Evolutionary conservation across 2,888 invertebrate genomes (phyloP).

Genomic region (Epiperipatus broadwayi): DNA sequence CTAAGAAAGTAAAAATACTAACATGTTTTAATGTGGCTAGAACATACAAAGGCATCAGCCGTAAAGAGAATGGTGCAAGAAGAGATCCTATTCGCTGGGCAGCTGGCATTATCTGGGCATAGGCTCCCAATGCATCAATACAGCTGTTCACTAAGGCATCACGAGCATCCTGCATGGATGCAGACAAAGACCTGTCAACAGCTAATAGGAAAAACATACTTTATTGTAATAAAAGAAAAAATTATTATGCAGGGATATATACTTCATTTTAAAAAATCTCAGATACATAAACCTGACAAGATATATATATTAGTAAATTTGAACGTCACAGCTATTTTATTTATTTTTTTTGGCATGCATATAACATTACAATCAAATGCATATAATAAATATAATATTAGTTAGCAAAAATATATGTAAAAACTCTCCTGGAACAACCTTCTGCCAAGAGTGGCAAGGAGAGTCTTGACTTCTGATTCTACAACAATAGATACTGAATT

Average conservation of each 20-base stretch:
- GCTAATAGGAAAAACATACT: constrained; percentile 34
- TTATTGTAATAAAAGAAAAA: not conserved
- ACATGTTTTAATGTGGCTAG: constrained; percentile 70
- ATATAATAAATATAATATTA: not conserved
- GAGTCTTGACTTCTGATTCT: no score
- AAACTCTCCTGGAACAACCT: no score
- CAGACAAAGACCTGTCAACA: constrained; percentile 67
- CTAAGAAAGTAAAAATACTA: constrained; percentile 30
- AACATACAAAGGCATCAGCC: constrained; percentile 68
- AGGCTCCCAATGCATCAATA: constrained; percentile 64
- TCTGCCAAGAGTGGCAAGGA: no score
- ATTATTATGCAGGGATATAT: no score
- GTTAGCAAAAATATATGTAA: no score
- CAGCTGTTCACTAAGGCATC: constrained; percentile 92
- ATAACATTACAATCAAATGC: not conserved
- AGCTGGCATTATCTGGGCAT: constrained; percentile 38
- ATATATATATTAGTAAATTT: not conserved
- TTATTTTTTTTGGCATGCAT: not conserved
- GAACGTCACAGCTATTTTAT: not conserved
- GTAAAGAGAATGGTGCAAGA: constrained; percentile 51
- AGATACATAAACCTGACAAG: not conserved
- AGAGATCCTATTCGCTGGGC: constrained; percentile 39
- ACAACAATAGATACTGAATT: no score
- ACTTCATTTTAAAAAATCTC: constrained; percentile 1
- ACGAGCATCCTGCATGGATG: constrained; percentile 72